phyloP scores from a whole-genome alignment of 2,797 vertebrate genomes.

The Sebastolobus altivelis region DNA sequence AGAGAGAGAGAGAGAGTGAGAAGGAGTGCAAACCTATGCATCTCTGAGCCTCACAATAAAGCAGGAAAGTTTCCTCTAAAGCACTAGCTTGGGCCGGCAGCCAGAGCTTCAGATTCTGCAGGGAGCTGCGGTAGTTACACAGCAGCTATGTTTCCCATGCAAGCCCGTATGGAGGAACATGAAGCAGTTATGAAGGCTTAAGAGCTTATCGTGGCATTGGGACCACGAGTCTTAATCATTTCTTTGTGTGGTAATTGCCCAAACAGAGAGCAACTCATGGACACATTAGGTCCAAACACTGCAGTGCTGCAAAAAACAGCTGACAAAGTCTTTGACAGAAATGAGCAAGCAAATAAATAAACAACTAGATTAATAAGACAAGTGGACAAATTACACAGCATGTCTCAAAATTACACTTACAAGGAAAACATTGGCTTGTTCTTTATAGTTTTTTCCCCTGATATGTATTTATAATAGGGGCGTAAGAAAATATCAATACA shows the following conservation, averaged over 20 bases:
- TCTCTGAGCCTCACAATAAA: conserved; percentile 55
- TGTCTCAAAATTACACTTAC: background rate
- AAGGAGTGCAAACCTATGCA: conserved; percentile 44
- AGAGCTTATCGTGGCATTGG: conserved; percentile 24
- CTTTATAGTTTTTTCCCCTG: no score
- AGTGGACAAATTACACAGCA: background rate
- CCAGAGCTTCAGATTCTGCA: conserved; percentile 49
- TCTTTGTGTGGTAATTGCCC: conserved; percentile 21
- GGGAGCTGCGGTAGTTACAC: conserved; percentile 48
- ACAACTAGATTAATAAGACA: background rate
- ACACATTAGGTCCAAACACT: conserved; percentile 11
- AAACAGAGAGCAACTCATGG: conserved; percentile 13
- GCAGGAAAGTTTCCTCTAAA: conserved; percentile 61
- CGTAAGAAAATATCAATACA: no score
- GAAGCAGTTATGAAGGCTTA: conserved; percentile 35
- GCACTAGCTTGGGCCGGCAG: conserved; percentile 46
- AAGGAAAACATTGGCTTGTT: no score
- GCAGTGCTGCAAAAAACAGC: conserved; percentile 31
- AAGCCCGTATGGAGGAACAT: conserved; percentile 20
- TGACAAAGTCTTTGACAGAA: conserved; percentile 5
- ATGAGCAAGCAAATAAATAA: background rate
- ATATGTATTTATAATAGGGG: no score
- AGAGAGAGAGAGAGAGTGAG: conserved; percentile 26
- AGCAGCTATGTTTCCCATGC: conserved; percentile 36
- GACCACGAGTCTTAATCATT: conserved; percentile 31